Evolutionary conservation across 1,140 invertebrate genomes (phyloP).

Genomic region (Pectinophora gossypiella): DNA sequence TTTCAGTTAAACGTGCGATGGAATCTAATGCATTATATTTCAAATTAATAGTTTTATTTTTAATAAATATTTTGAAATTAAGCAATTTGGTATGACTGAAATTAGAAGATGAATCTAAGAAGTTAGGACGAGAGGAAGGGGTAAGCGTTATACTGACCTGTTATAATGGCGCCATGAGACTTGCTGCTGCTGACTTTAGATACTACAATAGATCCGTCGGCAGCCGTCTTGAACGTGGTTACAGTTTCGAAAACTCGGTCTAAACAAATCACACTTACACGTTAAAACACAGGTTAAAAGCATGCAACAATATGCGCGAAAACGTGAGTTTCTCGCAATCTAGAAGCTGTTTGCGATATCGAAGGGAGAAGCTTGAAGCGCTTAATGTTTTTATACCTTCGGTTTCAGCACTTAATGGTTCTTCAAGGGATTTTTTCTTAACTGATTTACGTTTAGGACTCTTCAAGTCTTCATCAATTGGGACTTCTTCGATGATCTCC

Average conservation of each 20-base stretch:
- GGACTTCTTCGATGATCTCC: conserved; percentile 55
- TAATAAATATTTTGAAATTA: not conserved
- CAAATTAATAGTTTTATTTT: not conserved
- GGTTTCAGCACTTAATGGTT: conserved; percentile 65
- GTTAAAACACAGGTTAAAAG: conserved; percentile 65
- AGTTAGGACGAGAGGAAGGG: conserved; percentile 44
- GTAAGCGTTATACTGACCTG: conserved; percentile 75
- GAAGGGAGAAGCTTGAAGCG: conserved; percentile 55
- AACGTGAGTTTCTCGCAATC: conserved; percentile 43
- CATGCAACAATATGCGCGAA: conserved; percentile 59
- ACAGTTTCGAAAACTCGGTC: conserved; percentile 77
- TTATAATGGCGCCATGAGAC: conserved; percentile 77
- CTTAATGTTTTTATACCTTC: conserved; percentile 62
- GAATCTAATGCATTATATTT: conserved; percentile 15
- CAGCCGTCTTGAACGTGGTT: conserved; percentile 77
- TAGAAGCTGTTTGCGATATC: conserved; percentile 57
- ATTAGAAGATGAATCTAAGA: conserved; percentile 7
- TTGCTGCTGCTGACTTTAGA: conserved; percentile 78
- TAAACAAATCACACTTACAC: conserved; percentile 69
- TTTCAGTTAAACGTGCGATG: conserved; percentile 34
- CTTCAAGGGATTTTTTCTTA: conserved; percentile 60
- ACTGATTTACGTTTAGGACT: conserved; percentile 71
- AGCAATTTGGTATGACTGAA: conserved; percentile 8
- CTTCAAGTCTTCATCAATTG: conserved; percentile 63
- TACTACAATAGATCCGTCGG: conserved; percentile 78